Conservation (phyloP, 2,888 invertebrate species). For the Eristalis tenax region DNA sequence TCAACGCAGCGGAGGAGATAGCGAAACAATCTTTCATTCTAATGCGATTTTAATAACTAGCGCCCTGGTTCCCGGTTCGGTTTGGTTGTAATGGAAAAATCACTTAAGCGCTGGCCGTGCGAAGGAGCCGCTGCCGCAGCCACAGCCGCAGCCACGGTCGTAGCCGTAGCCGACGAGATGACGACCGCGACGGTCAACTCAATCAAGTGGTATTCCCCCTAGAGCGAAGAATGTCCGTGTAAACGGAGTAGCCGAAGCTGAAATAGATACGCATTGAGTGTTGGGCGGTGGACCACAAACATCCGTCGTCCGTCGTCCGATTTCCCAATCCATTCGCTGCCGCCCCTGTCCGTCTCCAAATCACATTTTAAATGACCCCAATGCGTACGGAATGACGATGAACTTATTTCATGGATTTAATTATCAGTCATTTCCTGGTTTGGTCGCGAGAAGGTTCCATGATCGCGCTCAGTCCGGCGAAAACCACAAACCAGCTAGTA, state of each 20-base stretch:
- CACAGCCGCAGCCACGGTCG: no score
- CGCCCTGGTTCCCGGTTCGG: conserved; percentile 73
- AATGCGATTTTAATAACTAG: conserved; percentile 82
- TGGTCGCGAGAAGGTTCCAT: conserved; percentile 42
- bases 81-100: conserved; percentile 65
- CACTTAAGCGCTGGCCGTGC: conserved; percentile 52
- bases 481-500: conserved; percentile 25
- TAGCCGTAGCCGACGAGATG: background rate
- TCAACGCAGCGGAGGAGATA: conserved; percentile 40
- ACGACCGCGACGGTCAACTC: conserved; percentile 43
- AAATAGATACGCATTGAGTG: conserved; percentile 35
- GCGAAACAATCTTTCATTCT: conserved; percentile 76
- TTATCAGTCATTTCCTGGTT: conserved; percentile 81
- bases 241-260: conserved; percentile 59
- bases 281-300: conserved; percentile 54
- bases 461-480: background rate
- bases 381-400: conserved; percentile 69
- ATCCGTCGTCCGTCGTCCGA: conserved; percentile 67
- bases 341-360: conserved; percentile 49
- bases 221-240: conserved; percentile 51
- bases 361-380: conserved; percentile 70
- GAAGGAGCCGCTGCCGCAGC: background rate
- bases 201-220: conserved; percentile 58
- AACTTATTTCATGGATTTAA: conserved; percentile 78
- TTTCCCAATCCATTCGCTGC: conserved; percentile 33